Evolutionary conservation across 2,113 vertebrate genomes (phyloP), one percentile per base, ranked within the genome.

Genomic region (Vulpes ferrilata): DNA sequence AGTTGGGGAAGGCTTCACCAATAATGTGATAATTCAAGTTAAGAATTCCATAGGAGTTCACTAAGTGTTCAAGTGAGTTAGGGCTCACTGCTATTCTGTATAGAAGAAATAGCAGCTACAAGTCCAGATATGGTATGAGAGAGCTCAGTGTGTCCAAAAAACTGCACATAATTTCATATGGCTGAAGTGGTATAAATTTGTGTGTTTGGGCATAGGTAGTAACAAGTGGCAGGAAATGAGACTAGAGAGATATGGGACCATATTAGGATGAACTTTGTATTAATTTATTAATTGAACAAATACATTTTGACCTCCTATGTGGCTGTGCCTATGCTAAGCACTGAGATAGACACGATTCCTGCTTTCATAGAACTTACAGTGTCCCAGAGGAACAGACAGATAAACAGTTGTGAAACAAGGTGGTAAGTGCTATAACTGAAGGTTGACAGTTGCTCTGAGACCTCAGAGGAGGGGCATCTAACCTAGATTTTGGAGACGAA

Each of bases 11-110:
- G 35, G 5, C n/a, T 95, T 95, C 53, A 57, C 10, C 43, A 87
- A 86, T 57, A 62, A 43, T 74, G 30, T 65, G 16, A n/a, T 95
- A 30, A 95, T 82, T 89, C 48, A 71, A 87, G 11, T 55, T 90
- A 82, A 89, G 93, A 89, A 35, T 65, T 93, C 78, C 25, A 38
- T 76, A 90, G 81, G 12, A 27, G 15, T 79, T 96, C 57, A 76
- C 48, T n/a, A 53, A 65, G 48, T 79, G 3, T 91, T 96, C 74
- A 71, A n/a, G 48, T 12, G 11, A 51, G 55, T 65, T 88, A 78
- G n/a, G 17, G 7, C 59, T 43, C 43, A 43, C 43, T 43, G 6
- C 43, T 43, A 9, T 94, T 64, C 53, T 12, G 25, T 59, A 27
- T 16, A n/a, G 57, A 91, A 64, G n/a, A 35, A 53, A 59, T 11